Evolutionary conservation across 2,797 vertebrate genomes (phyloP).

Genomic region (Myoxocephalus aenaeus): DNA sequence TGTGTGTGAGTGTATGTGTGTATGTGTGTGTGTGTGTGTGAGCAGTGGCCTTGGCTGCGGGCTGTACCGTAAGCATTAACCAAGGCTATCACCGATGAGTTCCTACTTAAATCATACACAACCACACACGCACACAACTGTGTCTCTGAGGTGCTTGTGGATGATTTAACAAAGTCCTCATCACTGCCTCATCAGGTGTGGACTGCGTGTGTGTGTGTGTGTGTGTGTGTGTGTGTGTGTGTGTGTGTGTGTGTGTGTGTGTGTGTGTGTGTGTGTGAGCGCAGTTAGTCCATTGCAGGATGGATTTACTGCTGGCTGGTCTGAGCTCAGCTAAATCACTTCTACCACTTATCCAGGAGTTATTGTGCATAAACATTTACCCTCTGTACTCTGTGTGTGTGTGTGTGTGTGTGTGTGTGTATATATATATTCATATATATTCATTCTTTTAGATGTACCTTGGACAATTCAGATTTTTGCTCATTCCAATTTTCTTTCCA

Average conservation of each 20-base stretch:
- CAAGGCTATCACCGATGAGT: constrained; percentile 68
- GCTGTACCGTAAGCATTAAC: constrained; percentile 60
- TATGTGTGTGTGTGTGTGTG: constrained; percentile 2
- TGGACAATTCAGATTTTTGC: too few relatives aligned
- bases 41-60: constrained; percentile 68
- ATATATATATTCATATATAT: neutral
- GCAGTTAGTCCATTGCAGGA: constrained; percentile 56
- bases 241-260: constrained; percentile 20
- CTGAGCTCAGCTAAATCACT: constrained; percentile 75
- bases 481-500: too few relatives aligned
- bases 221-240: neutral
- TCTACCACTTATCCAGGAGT: constrained; percentile 73
- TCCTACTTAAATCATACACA: constrained; percentile 72
- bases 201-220: constrained; percentile 29
- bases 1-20: constrained; percentile 36
- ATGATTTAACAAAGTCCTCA: constrained; percentile 81
- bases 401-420: neutral
- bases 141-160: constrained; percentile 71
- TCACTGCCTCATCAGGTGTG: constrained; percentile 78
- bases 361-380: constrained; percentile 69
- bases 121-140: constrained; percentile 20
- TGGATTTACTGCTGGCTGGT: constrained; percentile 75
- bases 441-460: too few relatives aligned
- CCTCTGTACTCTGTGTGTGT: constrained; percentile 20
- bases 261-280: neutral